Conservation (phyloP, 1,140 invertebrate genomes). For the Conopomorpha cramerella region DNA sequence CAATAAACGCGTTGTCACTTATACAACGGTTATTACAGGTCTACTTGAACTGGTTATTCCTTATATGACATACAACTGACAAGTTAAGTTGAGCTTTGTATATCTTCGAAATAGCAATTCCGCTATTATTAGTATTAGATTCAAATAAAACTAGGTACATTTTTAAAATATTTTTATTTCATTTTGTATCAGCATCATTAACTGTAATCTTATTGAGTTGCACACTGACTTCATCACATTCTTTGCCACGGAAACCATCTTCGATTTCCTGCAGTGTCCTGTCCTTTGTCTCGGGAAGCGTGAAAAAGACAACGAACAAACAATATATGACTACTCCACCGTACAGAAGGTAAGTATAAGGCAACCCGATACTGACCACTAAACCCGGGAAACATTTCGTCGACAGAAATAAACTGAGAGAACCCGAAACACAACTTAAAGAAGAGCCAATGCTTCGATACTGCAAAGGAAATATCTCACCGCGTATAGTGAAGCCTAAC, state of each 20-base stretch:
- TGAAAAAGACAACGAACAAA: neutral
- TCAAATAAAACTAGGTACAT: too few relatives aligned
- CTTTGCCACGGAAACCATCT: constrained; percentile 2
- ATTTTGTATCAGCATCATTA: too few relatives aligned
- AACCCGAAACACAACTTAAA: neutral
- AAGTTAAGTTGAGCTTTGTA: too few relatives aligned
- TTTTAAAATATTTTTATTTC: too few relatives aligned
- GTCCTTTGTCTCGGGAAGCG: constrained; percentile 2
- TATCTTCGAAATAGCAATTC: too few relatives aligned
- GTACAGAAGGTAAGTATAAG: neutral
- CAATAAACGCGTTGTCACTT: too few relatives aligned
- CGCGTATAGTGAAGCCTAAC: neutral
- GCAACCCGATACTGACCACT: neutral
- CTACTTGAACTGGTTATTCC: too few relatives aligned
- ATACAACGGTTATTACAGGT: too few relatives aligned
- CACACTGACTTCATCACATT: too few relatives aligned
- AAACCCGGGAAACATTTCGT: neutral
- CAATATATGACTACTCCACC: neutral
- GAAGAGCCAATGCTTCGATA: neutral
- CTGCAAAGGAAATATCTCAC: constrained; percentile 1
- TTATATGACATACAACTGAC: too few relatives aligned
- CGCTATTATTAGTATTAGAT: too few relatives aligned
- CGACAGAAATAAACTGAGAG: neutral
- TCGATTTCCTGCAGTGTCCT: constrained; percentile 3
- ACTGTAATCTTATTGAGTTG: too few relatives aligned